Evolutionary conservation across 2,113 vertebrate genomes (phyloP).

Genomic region (Thunnus thynnus): DNA sequence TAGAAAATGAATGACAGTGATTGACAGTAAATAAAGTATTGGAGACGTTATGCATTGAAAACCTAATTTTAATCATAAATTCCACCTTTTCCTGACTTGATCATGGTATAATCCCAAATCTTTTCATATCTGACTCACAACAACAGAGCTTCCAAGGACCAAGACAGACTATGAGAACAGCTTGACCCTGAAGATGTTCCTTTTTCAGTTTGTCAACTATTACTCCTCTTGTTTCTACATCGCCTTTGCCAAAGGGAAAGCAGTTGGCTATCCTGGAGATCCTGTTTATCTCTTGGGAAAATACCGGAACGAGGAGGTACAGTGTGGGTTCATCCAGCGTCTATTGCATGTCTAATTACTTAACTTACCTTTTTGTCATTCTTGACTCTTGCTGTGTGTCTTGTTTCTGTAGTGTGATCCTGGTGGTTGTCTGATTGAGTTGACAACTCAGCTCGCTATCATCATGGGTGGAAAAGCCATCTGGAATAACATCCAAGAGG

Average conservation of each 20-base stretch:
- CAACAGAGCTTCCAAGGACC: slow-evolving; percentile 92
- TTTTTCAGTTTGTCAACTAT: slow-evolving; percentile 98
- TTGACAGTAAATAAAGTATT: too few relatives aligned
- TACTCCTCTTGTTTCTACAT: slow-evolving; percentile 98
- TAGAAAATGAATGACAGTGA: too few relatives aligned
- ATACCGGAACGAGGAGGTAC: slow-evolving; percentile 95
- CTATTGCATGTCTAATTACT: not conserved
- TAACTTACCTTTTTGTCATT: not conserved
- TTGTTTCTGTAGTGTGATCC: slow-evolving; percentile 91
- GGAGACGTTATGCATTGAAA: too few relatives aligned
- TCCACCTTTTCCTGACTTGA: accelerated
- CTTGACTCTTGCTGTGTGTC: not conserved
- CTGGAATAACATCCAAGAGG: slow-evolving; percentile 97
- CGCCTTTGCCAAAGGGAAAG: slow-evolving; percentile 95
- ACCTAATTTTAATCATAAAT: not conserved
- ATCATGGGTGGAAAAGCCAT: slow-evolving; percentile 97
- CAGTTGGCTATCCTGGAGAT: slow-evolving; percentile 90
- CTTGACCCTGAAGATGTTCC: slow-evolving; percentile 96
- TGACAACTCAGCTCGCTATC: slow-evolving; percentile 93
- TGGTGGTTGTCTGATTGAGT: slow-evolving; percentile 93
- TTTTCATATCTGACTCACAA: not conserved
- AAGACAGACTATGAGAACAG: slow-evolving; percentile 96
- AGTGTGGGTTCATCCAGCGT: not conserved
- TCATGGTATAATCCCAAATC: not conserved
- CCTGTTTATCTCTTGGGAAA: slow-evolving; percentile 92